Conservation (phyloP, 2,113 vertebrate species). For the Hippolais icterina region DNA sequence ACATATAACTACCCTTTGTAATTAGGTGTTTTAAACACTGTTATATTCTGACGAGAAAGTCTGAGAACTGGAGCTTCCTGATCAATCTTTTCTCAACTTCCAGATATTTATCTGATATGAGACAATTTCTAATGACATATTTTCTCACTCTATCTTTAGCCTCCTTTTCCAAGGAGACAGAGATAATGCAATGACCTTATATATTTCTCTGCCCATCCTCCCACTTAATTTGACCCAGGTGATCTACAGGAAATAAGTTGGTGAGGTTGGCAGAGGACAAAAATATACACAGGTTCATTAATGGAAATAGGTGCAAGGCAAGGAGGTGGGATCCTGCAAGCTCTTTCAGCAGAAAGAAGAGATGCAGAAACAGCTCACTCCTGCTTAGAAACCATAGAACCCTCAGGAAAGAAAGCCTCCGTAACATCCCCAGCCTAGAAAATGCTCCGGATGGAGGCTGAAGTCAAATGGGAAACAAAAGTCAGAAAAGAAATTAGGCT, state of each 20-base stretch:
- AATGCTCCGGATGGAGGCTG: neutral
- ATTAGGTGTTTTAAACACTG: neutral
- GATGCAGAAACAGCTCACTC: neutral
- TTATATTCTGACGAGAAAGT: neutral
- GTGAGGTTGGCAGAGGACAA: neutral
- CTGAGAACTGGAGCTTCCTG: neutral
- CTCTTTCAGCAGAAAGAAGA: neutral
- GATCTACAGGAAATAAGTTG: neutral
- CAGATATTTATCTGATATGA: fast-evolving
- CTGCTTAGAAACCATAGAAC: neutral
- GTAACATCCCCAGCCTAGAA: neutral
- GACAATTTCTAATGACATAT: neutral
- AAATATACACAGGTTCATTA: neutral
- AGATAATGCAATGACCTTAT: neutral
- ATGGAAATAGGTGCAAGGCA: neutral
- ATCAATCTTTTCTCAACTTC: neutral
- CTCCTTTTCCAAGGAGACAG: neutral
- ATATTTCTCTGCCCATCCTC: neutral
- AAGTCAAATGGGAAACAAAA: neutral
- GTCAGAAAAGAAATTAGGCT: neutral
- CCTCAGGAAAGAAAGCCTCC: neutral
- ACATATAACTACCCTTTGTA: neutral
- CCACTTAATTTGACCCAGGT: neutral
- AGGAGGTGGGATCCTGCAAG: neutral
- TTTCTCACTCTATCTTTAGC: neutral